Conservation (phyloP, 2,888 invertebrate species). For the Allygus modestus region DNA sequence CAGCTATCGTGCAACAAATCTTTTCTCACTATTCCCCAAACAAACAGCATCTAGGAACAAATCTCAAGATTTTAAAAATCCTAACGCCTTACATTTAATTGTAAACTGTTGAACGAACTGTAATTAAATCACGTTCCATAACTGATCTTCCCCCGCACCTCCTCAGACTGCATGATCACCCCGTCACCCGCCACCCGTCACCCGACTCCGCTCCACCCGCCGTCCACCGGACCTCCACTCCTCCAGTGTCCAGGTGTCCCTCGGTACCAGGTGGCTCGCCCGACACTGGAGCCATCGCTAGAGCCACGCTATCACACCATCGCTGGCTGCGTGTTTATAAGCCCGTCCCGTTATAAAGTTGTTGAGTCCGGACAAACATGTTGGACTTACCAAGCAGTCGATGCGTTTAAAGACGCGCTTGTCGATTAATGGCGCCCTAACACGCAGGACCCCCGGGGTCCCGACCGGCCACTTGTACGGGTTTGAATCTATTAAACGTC, state of each 20-base stretch:
- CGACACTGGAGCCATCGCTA: neutral
- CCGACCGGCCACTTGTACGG: conserved; percentile 21
- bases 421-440: conserved; percentile 29
- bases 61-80: too few species aligned
- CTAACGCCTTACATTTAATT: too few species aligned
- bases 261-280: neutral
- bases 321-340: conserved; percentile 36
- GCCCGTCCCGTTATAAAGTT: conserved; percentile 46
- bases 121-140: too few species aligned
- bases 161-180: too few species aligned
- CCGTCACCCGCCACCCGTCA: neutral
- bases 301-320: conserved; percentile 33
- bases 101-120: too few species aligned
- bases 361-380: conserved; percentile 45
- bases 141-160: neutral
- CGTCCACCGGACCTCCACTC: neutral
- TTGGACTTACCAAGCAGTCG: conserved; percentile 18
- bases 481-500: conserved; percentile 23
- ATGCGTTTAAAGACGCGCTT: conserved; percentile 25
- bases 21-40: too few species aligned
- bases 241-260: neutral
- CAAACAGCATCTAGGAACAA: too few species aligned
- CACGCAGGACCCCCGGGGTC: conserved; percentile 32
- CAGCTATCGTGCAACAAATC: too few species aligned
- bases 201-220: neutral